Evolutionary conservation across 1,140 invertebrate genomes (phyloP).

Genomic region (Euwallacea similis): DNA sequence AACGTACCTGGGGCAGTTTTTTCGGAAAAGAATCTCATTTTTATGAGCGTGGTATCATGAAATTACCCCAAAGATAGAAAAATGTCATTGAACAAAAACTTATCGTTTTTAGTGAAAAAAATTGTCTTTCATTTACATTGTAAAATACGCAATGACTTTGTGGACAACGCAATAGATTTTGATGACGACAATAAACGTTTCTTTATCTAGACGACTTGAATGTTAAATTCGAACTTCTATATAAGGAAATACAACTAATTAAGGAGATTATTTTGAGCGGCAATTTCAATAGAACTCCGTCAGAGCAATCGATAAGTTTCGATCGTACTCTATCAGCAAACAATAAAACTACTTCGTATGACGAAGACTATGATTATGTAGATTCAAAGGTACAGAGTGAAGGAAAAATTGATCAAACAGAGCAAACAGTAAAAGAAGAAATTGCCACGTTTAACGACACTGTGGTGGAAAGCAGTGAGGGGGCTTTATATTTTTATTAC

Average conservation of each 20-base stretch:
- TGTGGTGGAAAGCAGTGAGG: constrained; percentile 35
- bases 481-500: constrained; percentile 43
- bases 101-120: too few species aligned
- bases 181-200: constrained; percentile 9
- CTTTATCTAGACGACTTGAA: background rate
- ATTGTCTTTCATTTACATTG: too few species aligned
- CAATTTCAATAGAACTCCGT: too few species aligned
- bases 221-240: constrained; percentile 1
- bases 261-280: constrained; percentile 21
- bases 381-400: constrained; percentile 1
- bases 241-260: background rate
- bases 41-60: too few species aligned
- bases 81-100: too few species aligned
- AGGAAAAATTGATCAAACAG: too few species aligned
- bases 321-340: background rate
- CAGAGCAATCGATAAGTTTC: background rate
- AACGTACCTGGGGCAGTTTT: too few species aligned
- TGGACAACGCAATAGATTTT: too few species aligned
- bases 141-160: too few species aligned
- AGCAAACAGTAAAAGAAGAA: too few species aligned
- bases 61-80: too few species aligned
- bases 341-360: background rate
- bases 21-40: too few species aligned
- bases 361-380: background rate
- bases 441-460: constrained; percentile 42